Conservation (phyloP, 2,113 vertebrate genomes). For the Pelecanus crispus region DNA sequence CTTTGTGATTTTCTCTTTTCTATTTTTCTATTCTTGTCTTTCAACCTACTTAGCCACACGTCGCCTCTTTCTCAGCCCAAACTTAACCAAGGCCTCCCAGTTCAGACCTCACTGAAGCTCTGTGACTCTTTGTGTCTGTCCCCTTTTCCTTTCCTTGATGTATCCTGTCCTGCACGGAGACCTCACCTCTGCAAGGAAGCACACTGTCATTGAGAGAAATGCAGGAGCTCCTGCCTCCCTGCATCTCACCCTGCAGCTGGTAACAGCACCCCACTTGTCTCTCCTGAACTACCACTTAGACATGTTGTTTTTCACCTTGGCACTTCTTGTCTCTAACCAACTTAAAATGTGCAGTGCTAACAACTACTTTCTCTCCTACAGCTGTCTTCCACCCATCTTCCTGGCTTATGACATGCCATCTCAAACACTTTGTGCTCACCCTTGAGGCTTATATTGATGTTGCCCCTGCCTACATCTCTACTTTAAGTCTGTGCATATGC, state of each 20-base stretch:
- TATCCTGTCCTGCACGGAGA: background rate
- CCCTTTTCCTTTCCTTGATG: background rate
- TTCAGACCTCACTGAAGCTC: background rate
- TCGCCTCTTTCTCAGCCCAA: background rate
- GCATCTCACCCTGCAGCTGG: background rate
- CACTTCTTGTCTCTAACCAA: background rate
- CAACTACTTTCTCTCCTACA: background rate
- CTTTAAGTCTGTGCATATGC: background rate
- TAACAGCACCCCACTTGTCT: background rate
- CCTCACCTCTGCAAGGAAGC: background rate
- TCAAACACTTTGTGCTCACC: background rate
- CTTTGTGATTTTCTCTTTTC: background rate
- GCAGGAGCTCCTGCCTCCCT: background rate
- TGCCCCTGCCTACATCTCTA: background rate
- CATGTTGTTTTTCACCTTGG: background rate
- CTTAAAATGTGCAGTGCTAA: background rate
- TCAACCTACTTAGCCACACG: background rate
- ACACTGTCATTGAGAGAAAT: background rate
- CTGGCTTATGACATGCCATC: background rate
- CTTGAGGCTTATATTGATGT: background rate
- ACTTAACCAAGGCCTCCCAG: background rate
- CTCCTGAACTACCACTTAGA: background rate
- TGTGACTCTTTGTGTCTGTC: background rate
- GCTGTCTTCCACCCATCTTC: background rate
- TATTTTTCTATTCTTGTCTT: background rate